Evolutionary conservation across 1,140 invertebrate species (phyloP).

Genomic region (Zaprionus ghesquierei): DNA sequence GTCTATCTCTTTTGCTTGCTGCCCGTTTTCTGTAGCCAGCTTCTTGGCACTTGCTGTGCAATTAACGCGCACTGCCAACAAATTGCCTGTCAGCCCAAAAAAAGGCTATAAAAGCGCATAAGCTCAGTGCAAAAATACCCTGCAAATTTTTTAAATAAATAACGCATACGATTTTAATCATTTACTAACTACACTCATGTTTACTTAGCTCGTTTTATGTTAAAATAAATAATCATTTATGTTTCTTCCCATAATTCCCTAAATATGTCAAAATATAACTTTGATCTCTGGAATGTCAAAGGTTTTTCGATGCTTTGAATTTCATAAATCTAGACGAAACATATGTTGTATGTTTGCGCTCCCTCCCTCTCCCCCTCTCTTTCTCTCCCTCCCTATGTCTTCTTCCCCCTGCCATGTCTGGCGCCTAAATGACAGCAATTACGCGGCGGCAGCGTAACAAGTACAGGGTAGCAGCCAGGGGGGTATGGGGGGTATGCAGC

Average conservation of each 20-base stretch:
- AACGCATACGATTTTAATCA: too few species aligned
- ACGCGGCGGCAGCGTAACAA: slow-evolving; percentile 36
- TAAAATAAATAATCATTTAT: too few species aligned
- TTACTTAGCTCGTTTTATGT: too few species aligned
- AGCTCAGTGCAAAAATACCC: background rate
- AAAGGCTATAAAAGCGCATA: background rate
- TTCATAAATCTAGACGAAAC: background rate
- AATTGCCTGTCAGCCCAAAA: slow-evolving; percentile 14
- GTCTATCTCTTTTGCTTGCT: background rate
- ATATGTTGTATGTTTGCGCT: background rate
- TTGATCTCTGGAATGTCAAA: background rate
- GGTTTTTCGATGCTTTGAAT: background rate
- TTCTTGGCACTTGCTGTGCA: background rate
- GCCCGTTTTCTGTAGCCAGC: background rate
- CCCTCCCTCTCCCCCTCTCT: too few species aligned
- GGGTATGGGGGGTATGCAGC: background rate
- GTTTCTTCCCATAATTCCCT: too few species aligned
- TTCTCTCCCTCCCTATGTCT: too few species aligned
- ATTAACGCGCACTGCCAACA: slow-evolving; percentile 6
- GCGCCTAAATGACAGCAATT: slow-evolving; percentile 68
- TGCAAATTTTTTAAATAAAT: background rate
- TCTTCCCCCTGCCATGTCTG: slow-evolving; percentile 3
- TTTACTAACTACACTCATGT: too few species aligned
- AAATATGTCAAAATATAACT: background rate
- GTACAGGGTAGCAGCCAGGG: slow-evolving; percentile 17